phyloP scores from a whole-genome alignment of 35 echinoderm and acorn worm species.

The Ptychodera flava region DNA sequence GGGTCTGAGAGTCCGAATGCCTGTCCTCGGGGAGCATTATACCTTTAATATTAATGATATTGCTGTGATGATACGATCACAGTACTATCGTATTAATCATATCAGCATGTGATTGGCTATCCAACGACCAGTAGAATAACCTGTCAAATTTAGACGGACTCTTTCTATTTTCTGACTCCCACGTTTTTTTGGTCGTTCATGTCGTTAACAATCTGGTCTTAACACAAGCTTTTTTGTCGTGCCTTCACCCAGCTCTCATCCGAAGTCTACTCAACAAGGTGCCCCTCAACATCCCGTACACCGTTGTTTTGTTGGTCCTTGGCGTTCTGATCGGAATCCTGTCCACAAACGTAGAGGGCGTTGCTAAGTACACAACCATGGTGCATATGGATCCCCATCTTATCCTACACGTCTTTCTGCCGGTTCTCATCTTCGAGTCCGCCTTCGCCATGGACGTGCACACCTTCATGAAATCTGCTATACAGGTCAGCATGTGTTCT shows the following conservation, averaged over 20 bases:
- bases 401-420: conserved; percentile 79
- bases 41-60: too few species aligned
- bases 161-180: too few species aligned
- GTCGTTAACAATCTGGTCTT: too few species aligned
- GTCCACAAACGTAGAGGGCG: conserved; percentile 13
- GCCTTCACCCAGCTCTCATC: conserved; percentile 66
- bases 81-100: too few species aligned
- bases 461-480: conserved; percentile 74
- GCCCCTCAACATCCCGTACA: conserved; percentile 72
- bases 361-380: conserved; percentile 41
- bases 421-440: conserved; percentile 92
- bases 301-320: conserved; percentile 69
- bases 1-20: too few species aligned
- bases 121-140: too few species aligned
- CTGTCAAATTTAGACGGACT: too few species aligned
- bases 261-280: conserved; percentile 66
- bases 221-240: too few species aligned
- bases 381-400: conserved; percentile 86
- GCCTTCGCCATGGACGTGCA: conserved; percentile 99
- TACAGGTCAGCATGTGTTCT: conserved; percentile 55
- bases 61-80: too few species aligned
- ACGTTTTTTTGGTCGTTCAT: too few species aligned
- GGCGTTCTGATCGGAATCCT: conserved; percentile 56
- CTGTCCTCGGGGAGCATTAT: too few species aligned
- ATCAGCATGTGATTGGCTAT: too few species aligned